Conservation (phyloP, 1,140 invertebrate genomes). For the Gryllus bimaculatus region DNA sequence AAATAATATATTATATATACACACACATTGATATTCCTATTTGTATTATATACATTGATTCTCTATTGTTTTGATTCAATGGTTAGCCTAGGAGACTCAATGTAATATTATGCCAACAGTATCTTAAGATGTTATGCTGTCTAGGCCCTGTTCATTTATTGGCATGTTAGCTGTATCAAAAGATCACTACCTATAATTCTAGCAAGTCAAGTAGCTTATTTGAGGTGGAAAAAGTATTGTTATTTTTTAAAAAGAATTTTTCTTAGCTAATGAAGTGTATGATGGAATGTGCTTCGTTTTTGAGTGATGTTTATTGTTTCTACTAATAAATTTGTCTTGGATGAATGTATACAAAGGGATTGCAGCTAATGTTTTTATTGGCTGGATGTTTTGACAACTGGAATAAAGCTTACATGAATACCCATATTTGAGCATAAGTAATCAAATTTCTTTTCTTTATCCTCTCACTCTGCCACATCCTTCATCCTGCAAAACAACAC, state of each 20-base stretch:
- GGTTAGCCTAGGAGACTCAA: neutral
- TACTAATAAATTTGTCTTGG: neutral
- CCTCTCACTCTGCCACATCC: no score
- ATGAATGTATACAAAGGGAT: slow-evolving; percentile 1
- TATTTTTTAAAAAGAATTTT: slow-evolving; percentile 6
- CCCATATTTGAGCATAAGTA: neutral
- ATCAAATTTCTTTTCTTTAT: no score
- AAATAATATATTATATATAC: neutral
- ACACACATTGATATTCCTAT: neutral
- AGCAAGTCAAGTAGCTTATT: slow-evolving; percentile 1
- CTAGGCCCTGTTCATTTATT: slow-evolving; percentile 4
- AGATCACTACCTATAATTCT: slow-evolving; percentile 5
- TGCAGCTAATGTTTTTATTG: neutral
- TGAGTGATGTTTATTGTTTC: neutral
- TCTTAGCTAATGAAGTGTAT: slow-evolving; percentile 5
- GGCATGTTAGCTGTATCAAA: neutral
- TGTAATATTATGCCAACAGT: neutral
- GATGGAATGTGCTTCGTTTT: slow-evolving; percentile 4
- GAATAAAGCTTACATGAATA: slow-evolving; percentile 5
- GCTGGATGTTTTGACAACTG: slow-evolving; percentile 1
- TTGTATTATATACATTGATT: slow-evolving; percentile 6
- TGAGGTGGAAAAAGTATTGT: neutral
- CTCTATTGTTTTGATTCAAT: neutral
- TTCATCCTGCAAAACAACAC: no score
- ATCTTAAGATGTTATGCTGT: slow-evolving; percentile 5